phyloP scores from a whole-genome alignment of 2,113 vertebrate species.

The Loxodonta africana region DNA sequence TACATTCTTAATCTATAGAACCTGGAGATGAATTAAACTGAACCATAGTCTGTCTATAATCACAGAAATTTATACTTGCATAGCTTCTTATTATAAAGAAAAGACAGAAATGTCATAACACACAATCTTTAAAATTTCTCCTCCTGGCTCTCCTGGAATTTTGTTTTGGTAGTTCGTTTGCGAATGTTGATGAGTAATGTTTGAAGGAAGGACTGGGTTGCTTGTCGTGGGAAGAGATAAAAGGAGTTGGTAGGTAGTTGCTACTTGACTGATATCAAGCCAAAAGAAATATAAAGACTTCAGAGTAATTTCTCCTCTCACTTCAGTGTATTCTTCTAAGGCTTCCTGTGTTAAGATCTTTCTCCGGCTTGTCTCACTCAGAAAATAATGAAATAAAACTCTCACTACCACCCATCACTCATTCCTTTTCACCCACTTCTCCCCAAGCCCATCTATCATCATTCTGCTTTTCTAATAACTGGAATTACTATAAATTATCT shows the following conservation, averaged over 20 bases:
- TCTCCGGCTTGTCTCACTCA: background rate
- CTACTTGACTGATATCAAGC: background rate
- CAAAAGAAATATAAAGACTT: background rate
- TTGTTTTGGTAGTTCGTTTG: slow-evolving; percentile 12
- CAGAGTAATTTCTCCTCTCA: background rate
- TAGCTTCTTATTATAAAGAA: background rate
- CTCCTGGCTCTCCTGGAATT: background rate
- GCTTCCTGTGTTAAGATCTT: background rate
- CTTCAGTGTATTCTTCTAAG: background rate
- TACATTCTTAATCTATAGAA: background rate
- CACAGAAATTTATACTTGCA: background rate
- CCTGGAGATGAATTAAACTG: background rate
- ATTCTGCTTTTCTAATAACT: background rate
- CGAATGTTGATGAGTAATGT: slow-evolving; percentile 26
- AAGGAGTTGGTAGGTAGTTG: background rate
- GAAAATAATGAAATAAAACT: background rate
- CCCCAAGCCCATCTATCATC: too few relatives aligned
- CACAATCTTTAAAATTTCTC: background rate
- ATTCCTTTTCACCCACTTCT: background rate
- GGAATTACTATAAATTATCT: background rate
- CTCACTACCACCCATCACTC: background rate
- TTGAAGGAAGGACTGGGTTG: background rate
- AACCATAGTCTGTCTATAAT: background rate
- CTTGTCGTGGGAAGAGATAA: background rate
- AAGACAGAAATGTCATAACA: background rate